A percentile compares a stretch with the other conserved stretches of the same genome.
phyloP scores from a whole-genome alignment of 1,140 invertebrate species.

The Meloidogyne exigua region DNA sequence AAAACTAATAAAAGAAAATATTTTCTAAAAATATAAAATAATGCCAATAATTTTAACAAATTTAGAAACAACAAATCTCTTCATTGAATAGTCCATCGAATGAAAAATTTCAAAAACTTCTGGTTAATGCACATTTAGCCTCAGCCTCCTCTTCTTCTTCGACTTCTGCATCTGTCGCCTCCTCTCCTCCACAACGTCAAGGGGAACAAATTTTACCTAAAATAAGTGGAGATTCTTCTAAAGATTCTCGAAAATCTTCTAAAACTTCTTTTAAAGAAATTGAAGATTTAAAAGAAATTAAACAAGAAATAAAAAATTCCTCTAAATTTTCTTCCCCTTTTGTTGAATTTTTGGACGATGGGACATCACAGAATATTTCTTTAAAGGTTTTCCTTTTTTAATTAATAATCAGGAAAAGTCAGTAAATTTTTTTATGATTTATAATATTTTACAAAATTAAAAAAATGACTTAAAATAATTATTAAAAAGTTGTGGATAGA shows the following conservation, averaged over 20 bases:
- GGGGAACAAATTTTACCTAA: not conserved
- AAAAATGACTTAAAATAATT: too few species aligned
- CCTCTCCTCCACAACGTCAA: not conserved
- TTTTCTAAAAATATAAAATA: too few species aligned
- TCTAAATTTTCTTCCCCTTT: not conserved
- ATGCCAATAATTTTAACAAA: not conserved
- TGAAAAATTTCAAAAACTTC: not conserved
- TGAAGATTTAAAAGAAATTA: conserved; percentile 3
- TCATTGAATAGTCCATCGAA: not conserved
- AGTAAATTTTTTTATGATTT: too few species aligned
- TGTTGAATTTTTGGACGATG: not conserved
- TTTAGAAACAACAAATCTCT: not conserved
- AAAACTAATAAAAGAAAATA: too few species aligned
- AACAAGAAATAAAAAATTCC: not conserved
- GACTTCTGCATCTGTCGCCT: not conserved
- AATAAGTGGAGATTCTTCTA: not conserved
- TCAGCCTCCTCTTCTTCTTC: not conserved
- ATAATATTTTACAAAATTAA: too few species aligned
- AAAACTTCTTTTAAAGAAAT: not conserved
- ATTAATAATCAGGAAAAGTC: too few species aligned
- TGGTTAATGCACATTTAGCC: not conserved
- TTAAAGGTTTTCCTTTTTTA: too few species aligned
- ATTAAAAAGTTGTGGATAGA: too few species aligned
- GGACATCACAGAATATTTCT: too few species aligned
- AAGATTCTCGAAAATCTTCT: not conserved